These are phyloP conservation scores for Cygnus buccinator DNA, from an alignment of 2,113 vertebrate genomes.

Conservation along the genomic window DNA sequence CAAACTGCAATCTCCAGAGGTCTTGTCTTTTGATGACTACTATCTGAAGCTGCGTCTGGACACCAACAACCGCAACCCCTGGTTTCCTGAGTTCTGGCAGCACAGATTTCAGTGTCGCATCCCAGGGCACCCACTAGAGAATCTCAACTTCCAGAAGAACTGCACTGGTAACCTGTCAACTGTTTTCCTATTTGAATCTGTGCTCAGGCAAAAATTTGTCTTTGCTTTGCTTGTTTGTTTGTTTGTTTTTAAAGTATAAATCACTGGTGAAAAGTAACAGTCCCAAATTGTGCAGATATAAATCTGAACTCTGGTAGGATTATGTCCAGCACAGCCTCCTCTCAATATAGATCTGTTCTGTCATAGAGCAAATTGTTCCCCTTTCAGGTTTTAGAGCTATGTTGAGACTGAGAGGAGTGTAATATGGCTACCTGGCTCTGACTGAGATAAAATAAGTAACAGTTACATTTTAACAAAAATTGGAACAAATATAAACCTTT, in stretches of 20 bases:
- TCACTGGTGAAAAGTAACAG: neutral
- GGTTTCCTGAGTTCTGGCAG: slow-evolving; percentile 99
- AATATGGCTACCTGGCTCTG: neutral
- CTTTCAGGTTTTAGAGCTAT: neutral
- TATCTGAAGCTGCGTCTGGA: slow-evolving; percentile 93
- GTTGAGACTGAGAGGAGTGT: neutral
- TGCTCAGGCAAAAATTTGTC: neutral
- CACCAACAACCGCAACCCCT: slow-evolving; percentile 93
- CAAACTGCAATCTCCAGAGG: slow-evolving; percentile 93
- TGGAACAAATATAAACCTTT: neutral
- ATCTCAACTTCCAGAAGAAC: slow-evolving; percentile 91
- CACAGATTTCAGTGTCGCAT: slow-evolving; percentile 96
- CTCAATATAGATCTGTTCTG: neutral
- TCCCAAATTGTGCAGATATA: neutral
- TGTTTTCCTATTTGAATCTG: neutral
- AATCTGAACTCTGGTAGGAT: accelerated
- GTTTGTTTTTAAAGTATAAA: neutral
- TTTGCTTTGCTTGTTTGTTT: neutral
- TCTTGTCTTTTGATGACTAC: slow-evolving; percentile 93
- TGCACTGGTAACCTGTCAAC: slow-evolving; percentile 86
- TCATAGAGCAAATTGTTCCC: neutral
- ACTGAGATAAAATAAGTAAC: neutral
- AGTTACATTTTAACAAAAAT: neutral
- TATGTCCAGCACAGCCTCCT: neutral
- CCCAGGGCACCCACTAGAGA: slow-evolving; percentile 88